These are phyloP conservation scores for Odontamblyopus lacepedii DNA, from an alignment of 2,797 vertebrate genomes.

Conservation along the genomic window DNA sequence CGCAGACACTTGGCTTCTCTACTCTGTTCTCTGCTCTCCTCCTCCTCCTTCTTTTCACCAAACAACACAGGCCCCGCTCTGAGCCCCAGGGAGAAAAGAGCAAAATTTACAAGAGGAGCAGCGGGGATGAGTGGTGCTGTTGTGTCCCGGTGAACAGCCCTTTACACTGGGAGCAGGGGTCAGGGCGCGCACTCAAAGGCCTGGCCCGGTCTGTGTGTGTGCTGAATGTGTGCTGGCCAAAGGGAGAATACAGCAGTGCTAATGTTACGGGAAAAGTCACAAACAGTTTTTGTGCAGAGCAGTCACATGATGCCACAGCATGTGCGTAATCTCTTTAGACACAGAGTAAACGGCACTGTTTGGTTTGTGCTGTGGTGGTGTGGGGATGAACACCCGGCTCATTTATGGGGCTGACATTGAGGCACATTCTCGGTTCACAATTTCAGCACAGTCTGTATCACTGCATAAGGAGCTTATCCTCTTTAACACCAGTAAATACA, in stretches of 20 bases:
- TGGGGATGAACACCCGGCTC: slow-evolving; percentile 39
- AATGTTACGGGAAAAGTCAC: slow-evolving; percentile 60
- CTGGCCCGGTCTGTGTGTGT: slow-evolving; percentile 42
- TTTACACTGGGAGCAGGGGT: slow-evolving; percentile 70
- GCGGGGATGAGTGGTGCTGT: slow-evolving; percentile 69
- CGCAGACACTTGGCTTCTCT: slow-evolving; percentile 64
- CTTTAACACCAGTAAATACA: slow-evolving; percentile 56
- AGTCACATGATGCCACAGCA: slow-evolving; percentile 66
- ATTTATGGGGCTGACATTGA: slow-evolving; percentile 42
- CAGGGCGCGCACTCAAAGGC: slow-evolving; percentile 66
- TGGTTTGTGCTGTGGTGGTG: slow-evolving; percentile 33
- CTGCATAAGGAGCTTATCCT: slow-evolving; percentile 50
- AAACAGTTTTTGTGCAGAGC: slow-evolving; percentile 61
- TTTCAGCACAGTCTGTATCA: slow-evolving; percentile 35
- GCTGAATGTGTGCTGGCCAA: slow-evolving; percentile 47
- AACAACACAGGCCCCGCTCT: slow-evolving; percentile 70
- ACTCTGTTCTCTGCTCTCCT: slow-evolving; percentile 51
- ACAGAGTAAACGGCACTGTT: slow-evolving; percentile 48
- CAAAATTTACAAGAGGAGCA: slow-evolving; percentile 79
- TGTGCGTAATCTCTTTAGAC: slow-evolving; percentile 50
- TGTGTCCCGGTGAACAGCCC: slow-evolving; percentile 66
- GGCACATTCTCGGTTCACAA: slow-evolving; percentile 33
- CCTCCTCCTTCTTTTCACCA: slow-evolving; percentile 65
- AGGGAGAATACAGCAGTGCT: slow-evolving; percentile 48
- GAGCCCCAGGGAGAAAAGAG: slow-evolving; percentile 71